Conservation (phyloP, 2,797 vertebrate species). For the Siniperca undulata region DNA sequence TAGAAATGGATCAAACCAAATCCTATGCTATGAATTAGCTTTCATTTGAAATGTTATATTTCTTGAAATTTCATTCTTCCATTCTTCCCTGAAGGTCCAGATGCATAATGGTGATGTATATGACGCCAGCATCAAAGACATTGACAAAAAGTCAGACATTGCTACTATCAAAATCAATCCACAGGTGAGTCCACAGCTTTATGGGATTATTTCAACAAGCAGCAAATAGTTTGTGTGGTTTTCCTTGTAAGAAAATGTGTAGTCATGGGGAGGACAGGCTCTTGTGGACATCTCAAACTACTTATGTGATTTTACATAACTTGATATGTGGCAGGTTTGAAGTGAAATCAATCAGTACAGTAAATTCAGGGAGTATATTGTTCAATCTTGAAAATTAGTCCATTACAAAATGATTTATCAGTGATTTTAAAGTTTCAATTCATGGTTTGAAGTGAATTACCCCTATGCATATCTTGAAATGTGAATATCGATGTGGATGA, state of each 20-base stretch:
- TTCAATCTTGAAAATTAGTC: too few relatives aligned
- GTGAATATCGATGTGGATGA: background rate
- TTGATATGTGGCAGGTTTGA: too few relatives aligned
- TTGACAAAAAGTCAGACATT: conserved; percentile 96
- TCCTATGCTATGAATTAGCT: background rate
- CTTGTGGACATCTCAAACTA: background rate
- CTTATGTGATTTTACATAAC: background rate
- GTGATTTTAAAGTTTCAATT: background rate
- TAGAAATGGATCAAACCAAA: background rate
- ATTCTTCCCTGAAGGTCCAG: conserved; percentile 83
- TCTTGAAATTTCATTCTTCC: background rate
- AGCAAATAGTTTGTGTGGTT: background rate
- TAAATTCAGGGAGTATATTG: too few relatives aligned
- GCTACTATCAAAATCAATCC: conserved; percentile 94
- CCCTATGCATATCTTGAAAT: too few relatives aligned
- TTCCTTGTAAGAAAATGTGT: background rate
- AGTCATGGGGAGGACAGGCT: too few relatives aligned
- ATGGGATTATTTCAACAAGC: background rate
- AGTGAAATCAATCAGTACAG: too few relatives aligned
- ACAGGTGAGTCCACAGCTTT: conserved; percentile 79
- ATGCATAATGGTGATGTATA: conserved; percentile 90
- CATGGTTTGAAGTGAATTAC: background rate
- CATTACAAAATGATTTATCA: background rate
- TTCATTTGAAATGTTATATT: background rate
- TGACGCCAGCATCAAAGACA: conserved; percentile 93